Evolutionary conservation across 2,888 invertebrate genomes (phyloP).

Genomic region (Laothoe populi): DNA sequence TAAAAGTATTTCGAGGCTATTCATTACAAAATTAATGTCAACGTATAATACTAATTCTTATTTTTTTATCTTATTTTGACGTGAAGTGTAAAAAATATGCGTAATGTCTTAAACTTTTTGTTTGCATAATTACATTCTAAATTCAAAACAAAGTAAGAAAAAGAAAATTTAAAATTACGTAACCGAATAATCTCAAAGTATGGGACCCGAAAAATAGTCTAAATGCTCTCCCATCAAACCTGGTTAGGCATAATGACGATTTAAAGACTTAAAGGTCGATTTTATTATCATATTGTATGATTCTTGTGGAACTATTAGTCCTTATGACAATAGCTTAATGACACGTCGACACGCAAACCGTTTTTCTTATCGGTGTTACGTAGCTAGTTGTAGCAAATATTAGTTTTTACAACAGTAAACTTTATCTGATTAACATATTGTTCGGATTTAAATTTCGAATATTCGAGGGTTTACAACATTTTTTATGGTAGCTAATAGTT

Average conservation of each 20-base stretch:
- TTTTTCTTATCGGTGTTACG: slow-evolving; percentile 67
- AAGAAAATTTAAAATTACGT: too few species aligned
- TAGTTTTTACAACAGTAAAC: slow-evolving; percentile 41
- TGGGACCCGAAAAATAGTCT: slow-evolving; percentile 13
- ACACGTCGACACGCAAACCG: slow-evolving; percentile 71
- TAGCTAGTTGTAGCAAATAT: slow-evolving; percentile 38
- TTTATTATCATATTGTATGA: slow-evolving; percentile 84
- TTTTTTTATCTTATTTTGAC: too few species aligned
- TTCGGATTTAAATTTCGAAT: slow-evolving; percentile 16
- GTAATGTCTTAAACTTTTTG: too few species aligned
- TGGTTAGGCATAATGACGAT: slow-evolving; percentile 78
- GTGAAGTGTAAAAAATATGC: too few species aligned
- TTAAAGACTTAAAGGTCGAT: slow-evolving; percentile 84
- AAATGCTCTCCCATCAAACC: slow-evolving; percentile 37
- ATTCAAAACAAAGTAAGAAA: background rate
- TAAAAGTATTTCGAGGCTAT: too few species aligned
- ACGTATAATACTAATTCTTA: too few species aligned
- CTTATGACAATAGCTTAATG: slow-evolving; percentile 82
- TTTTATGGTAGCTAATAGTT: slow-evolving; percentile 2
- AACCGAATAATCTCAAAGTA: background rate
- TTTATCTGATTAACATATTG: slow-evolving; percentile 39
- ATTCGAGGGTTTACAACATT: slow-evolving; percentile 3
- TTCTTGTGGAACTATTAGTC: slow-evolving; percentile 82
- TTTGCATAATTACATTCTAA: background rate
- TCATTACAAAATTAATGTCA: too few species aligned